Conservation (phyloP, 2,888 invertebrate genomes). For the Caenorhabditis sp. region DNA sequence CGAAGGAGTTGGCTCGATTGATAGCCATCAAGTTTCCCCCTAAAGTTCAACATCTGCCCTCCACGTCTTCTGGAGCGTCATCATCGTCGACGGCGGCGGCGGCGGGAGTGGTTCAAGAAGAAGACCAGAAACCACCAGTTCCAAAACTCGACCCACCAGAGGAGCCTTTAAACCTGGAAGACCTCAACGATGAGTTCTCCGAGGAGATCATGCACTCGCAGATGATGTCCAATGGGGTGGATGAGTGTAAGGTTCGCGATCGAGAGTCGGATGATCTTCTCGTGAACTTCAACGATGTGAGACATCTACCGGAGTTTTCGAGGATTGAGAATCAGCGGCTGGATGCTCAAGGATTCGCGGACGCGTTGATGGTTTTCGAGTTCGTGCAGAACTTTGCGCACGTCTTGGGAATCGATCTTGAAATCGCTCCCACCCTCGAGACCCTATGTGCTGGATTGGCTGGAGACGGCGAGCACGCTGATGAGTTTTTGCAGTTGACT, state of each 20-base stretch:
- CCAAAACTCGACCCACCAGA: conserved; percentile 30
- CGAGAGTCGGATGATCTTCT: conserved; percentile 94
- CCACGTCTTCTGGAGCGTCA: conserved; percentile 7
- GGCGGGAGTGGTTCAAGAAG: conserved; percentile 20
- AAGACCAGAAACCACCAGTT: neutral
- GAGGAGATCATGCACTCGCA: conserved; percentile 27
- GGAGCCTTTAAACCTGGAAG: conserved; percentile 31
- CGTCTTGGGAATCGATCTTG: conserved; percentile 94
- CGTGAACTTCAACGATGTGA: conserved; percentile 84
- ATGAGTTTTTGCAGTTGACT: conserved; percentile 68
- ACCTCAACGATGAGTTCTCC: conserved; percentile 53
- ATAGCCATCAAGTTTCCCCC: conserved; percentile 16
- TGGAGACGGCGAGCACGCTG: conserved; percentile 75
- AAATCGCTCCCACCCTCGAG: conserved; percentile 91
- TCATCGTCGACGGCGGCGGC: too few relatives aligned
- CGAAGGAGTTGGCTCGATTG: conserved; percentile 87
- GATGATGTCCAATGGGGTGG: conserved; percentile 19
- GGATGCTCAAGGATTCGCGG: conserved; percentile 92
- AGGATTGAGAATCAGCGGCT: conserved; percentile 90
- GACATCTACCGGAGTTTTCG: conserved; percentile 86
- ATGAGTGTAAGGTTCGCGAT: conserved; percentile 85
- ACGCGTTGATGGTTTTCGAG: conserved; percentile 95
- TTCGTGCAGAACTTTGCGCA: conserved; percentile 97
- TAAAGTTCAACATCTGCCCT: neutral
- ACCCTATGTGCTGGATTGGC: conserved; percentile 84